phyloP scores from a whole-genome alignment of 2,797 vertebrate genomes.

The Microchirus variegatus region DNA sequence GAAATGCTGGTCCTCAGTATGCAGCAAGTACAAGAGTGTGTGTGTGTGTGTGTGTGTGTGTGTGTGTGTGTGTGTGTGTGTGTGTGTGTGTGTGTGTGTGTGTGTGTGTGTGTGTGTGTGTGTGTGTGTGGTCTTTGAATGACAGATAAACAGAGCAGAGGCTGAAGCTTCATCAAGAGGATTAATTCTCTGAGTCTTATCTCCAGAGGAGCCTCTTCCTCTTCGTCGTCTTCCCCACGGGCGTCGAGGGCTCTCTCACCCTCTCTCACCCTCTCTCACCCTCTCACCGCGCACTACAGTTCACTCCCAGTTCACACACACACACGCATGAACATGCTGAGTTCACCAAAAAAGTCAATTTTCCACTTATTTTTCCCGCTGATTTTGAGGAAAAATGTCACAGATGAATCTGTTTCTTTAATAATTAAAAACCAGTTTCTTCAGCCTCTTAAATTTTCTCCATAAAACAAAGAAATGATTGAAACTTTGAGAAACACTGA shows the following conservation, averaged over 20 bases:
- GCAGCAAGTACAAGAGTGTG: no score
- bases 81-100: slow-evolving; percentile 29
- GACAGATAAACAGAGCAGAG: slow-evolving; percentile 76
- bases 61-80: slow-evolving; percentile 8
- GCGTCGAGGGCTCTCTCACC: slow-evolving; percentile 46
- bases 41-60: no score
- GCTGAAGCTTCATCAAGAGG: slow-evolving; percentile 76
- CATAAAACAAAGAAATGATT: no score
- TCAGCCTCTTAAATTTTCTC: no score
- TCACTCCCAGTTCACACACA: slow-evolving; percentile 55
- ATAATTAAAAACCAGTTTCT: no score
- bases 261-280: slow-evolving; percentile 5
- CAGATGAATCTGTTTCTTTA: no score
- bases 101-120: slow-evolving; percentile 11
- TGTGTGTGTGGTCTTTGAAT: slow-evolving; percentile 62
- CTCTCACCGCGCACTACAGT: slow-evolving; percentile 31
- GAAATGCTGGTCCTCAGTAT: no score
- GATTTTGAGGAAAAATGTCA: no score
- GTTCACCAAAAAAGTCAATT: slow-evolving; percentile 14
- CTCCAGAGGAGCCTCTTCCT: slow-evolving; percentile 69
- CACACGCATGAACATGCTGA: slow-evolving; percentile 21
- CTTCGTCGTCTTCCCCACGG: slow-evolving; percentile 31
- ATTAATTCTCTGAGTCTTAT: slow-evolving; percentile 76
- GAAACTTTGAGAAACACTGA: no score
- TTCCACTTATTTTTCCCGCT: neutral